Evolutionary conservation across 2,888 invertebrate species (phyloP).

Genomic region (Microctonus brassicae): DNA sequence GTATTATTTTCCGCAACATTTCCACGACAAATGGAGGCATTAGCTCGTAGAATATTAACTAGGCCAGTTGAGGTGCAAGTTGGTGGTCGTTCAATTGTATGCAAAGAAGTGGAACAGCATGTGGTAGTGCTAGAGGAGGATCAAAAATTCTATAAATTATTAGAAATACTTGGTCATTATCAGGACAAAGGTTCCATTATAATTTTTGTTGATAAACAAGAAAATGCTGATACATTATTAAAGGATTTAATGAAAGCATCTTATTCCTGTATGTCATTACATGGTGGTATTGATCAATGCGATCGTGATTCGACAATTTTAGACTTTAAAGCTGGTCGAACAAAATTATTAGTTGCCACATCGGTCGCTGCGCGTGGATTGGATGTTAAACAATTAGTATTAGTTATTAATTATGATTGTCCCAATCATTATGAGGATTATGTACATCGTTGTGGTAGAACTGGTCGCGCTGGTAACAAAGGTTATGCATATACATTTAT

Average conservation of each 20-base stretch:
- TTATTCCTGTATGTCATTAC: constrained; percentile 96
- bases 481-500: constrained; percentile 98
- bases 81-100: constrained; percentile 96
- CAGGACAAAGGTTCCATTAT: constrained; percentile 94
- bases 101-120: constrained; percentile 97
- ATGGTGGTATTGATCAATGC: constrained; percentile 99
- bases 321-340: constrained; percentile 96
- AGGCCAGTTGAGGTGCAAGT: constrained; percentile 98
- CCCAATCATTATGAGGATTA: constrained; percentile 99
- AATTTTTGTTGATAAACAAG: constrained; percentile 98
- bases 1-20: constrained; percentile 99
- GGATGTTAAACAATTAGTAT: constrained; percentile 97
- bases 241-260: constrained; percentile 97
- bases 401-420: constrained; percentile 99
- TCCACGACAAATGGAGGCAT: constrained; percentile 98
- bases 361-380: constrained; percentile 98
- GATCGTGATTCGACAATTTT: constrained; percentile 97
- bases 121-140: constrained; percentile 95
- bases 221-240: constrained; percentile 92
- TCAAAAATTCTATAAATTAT: constrained; percentile 95
- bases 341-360: constrained; percentile 94
- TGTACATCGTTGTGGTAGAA: constrained; percentile 95
- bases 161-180: constrained; percentile 96
- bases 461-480: constrained; percentile 93
- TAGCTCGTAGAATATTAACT: constrained; percentile 92